A percentile compares a stretch with the other conserved stretches of the same genome.
These are phyloP conservation scores for Spea bombifrons DNA, from an alignment of 2,113 vertebrate species.

Conservation along the genomic window DNA sequence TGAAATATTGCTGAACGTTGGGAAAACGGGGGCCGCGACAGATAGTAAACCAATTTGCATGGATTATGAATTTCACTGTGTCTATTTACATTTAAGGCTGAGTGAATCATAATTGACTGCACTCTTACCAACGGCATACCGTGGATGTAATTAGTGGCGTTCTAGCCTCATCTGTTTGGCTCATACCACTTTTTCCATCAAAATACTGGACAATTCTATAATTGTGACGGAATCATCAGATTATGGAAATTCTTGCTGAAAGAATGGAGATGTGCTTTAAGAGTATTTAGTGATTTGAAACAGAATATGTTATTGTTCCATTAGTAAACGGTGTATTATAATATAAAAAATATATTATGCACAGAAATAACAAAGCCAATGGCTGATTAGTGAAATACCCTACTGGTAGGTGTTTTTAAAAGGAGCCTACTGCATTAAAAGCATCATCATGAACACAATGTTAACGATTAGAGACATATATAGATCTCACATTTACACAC, in stretches of 20 bases:
- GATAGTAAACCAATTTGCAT: constrained; percentile 30
- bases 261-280: background rate
- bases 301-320: too few species aligned
- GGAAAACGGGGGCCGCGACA: constrained; percentile 13
- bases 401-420: too few species aligned
- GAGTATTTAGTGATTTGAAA: too few species aligned
- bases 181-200: constrained; percentile 7
- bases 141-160: constrained; percentile 24
- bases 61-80: constrained; percentile 26
- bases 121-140: constrained; percentile 21
- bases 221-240: constrained; percentile 14
- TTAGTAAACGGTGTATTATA: too few species aligned
- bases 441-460: too few species aligned
- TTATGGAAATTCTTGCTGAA: constrained; percentile 18
- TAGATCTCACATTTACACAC: too few species aligned
- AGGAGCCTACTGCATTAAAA: too few species aligned
- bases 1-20: constrained; percentile 23
- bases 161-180: constrained; percentile 22
- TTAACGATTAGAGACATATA: too few species aligned
- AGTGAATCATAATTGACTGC: constrained; percentile 42
- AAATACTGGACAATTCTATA: constrained; percentile 24
- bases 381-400: too few species aligned
- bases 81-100: constrained; percentile 35
- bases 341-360: too few species aligned
- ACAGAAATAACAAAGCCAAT: too few species aligned